Evolutionary conservation across 2,888 invertebrate species (phyloP), one percentile per base, ranked within the genome.

Genomic region (Cataglyphis livida): DNA sequence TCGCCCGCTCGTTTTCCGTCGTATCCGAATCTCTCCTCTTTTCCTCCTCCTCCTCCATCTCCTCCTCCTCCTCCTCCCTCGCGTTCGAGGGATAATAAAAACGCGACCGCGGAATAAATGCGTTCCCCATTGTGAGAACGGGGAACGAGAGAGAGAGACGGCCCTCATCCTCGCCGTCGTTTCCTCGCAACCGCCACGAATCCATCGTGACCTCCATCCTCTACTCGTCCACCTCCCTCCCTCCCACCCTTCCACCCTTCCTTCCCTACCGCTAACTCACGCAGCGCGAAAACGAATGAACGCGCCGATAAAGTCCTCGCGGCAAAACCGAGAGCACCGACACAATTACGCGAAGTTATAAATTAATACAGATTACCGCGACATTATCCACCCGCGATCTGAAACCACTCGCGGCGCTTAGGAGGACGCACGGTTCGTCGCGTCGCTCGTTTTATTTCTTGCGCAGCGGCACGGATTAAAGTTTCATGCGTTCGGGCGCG

Each of bases 91-190:
- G 87, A 92, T 88, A 92, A 92, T 92, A 91, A 91, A 92, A 92
- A 90, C 89, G 84, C 87, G 86, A 86, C 88, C 85, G 61, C 84
- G 85, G 88, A 91, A 92, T 93, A 91, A 92, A 93, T 91, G 91
- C 91, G 90, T 91, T 89, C 87, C 59, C 87, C 88, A 89, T 90
- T 91, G 89, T 91, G 89, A 85, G 85, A 92, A 90, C 84, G 66
- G 85, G 73, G 1, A 25, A 1, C 82, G 81, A 21, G 21, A 21
- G 85, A 87, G 62, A 64, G 59, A 48, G 90, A 91, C 88, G 87
- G 85, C 70, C 84, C 82, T 86, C 85, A 79, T 79, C 83, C 81
- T 9, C 61, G 38, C 0, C 48, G 32, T 54, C 64, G 38, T 84
- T 57, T 54, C 84, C 59, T 32, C 81, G 48, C 75, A n/a, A 28